phyloP scores from a whole-genome alignment of 2,797 vertebrate species.

The Taeniopygia guttata region DNA sequence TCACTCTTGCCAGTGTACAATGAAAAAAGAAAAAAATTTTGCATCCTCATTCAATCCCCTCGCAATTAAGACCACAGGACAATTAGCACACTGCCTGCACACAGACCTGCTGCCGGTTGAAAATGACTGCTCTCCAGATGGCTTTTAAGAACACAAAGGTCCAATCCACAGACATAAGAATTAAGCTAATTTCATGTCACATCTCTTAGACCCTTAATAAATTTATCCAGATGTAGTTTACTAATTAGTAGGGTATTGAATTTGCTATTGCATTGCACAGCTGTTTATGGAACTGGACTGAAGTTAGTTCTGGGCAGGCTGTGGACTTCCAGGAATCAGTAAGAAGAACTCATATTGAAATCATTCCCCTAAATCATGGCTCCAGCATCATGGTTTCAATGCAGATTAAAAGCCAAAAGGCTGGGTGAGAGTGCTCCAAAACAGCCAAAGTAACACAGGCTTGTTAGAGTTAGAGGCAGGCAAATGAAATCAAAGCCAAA shows the following conservation, averaged over 20 bases:
- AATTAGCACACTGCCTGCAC: not conserved
- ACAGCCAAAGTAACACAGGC: not conserved
- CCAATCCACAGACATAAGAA: too few species aligned
- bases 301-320: too few species aligned
- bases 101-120: accelerated
- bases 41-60: not conserved
- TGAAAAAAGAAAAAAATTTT: not conserved
- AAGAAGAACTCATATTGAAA: too few species aligned
- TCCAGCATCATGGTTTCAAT: not conserved
- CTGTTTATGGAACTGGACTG: too few species aligned
- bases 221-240: too few species aligned
- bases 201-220: too few species aligned
- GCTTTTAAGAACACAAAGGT: too few species aligned
- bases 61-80: not conserved
- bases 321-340: too few species aligned
- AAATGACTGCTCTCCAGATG: too few species aligned
- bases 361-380: not conserved
- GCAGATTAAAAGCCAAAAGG: not conserved
- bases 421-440: not conserved
- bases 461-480: not conserved
- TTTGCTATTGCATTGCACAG: too few species aligned
- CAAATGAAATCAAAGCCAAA: not conserved
- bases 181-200: too few species aligned
- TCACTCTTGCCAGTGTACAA: not conserved
- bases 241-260: too few species aligned